Evolutionary conservation across 2,888 invertebrate genomes (phyloP), one percentile per base, ranked within the genome.

Genomic region (Petrolisthes cinctipes): DNA sequence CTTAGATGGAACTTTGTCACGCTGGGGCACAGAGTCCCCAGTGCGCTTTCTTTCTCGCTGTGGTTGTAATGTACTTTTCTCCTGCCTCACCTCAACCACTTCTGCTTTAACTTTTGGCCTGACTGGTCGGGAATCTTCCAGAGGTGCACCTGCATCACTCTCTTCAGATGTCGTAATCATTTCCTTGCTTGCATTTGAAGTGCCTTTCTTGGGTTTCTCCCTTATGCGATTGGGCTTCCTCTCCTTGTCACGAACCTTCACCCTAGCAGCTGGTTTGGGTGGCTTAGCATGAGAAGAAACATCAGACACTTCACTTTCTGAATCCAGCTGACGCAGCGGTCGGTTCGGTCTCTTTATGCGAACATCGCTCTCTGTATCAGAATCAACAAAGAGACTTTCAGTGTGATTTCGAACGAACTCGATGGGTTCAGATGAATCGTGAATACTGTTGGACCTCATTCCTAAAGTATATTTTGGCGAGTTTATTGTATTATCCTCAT

Each of bases 111-210:
- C 83, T 76, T 90, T 90, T 71, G 89, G 88, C 53, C 89, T 86
- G 56, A 83, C 76, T 5, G 80, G 84, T 23, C 89, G 83, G n/a
- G 85, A 73, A 56, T 90, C 89, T 82, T 90, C 90, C 14, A 73
- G 82, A 4, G 86, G 61, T 6, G 73, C 75, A n/a, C 76, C 79
- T n/a, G 80, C 56, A 73, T 90, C 90, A 61, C 86, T 89, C 53
- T 90, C 90, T 23, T 90, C 89, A 23, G 88, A 88, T 1, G 88
- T 88, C n/a, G 85, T 88, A 17, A 88, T 85, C 17, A 85, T 85
- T 76, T 88, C 85, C 53, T 85, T 88, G 68, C 85, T 88, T 11
- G 80, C 78, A 7, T 51, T 86, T 37, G 37, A 37, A 7, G 71
- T 11, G 20, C 78, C 78, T 23, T 78, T 85, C 82, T 88, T 88